phyloP scores from a whole-genome alignment of 2,797 vertebrate genomes.

The Gymnoscopelus braueri region DNA sequence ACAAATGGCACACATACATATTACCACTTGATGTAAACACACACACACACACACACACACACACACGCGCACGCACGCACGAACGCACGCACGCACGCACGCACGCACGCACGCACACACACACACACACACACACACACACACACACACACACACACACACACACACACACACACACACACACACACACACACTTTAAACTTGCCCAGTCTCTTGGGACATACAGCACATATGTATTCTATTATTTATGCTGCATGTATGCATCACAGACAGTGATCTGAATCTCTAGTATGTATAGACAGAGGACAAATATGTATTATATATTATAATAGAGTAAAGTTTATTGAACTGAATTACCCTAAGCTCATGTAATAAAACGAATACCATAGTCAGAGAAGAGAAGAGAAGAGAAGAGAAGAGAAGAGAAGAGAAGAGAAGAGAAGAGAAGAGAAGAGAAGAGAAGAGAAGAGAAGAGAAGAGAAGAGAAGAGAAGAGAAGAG shows the following conservation, averaged over 20 bases:
- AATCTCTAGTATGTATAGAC: background rate
- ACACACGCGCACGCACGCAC: too few relatives aligned
- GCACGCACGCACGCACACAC: background rate
- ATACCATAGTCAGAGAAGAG: background rate
- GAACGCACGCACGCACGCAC: background rate
- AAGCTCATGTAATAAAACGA: background rate
- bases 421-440: background rate
- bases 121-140: background rate
- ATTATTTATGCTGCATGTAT: background rate
- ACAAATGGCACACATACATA: too few relatives aligned
- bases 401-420: constrained; percentile 1
- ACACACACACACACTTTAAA: background rate
- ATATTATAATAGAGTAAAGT: too few relatives aligned
- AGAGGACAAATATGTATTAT: background rate
- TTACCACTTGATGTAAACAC: too few relatives aligned
- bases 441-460: too few relatives aligned
- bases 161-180: constrained; percentile 9
- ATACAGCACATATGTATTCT: too few relatives aligned
- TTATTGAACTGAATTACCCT: too few relatives aligned
- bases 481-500: too few relatives aligned
- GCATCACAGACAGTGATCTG: constrained; percentile 4
- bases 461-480: too few relatives aligned
- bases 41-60: background rate
- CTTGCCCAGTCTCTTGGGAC: too few relatives aligned
- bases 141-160: background rate